phyloP scores from a whole-genome alignment of 2,113 vertebrate species.

The Psittacus erithacus region DNA sequence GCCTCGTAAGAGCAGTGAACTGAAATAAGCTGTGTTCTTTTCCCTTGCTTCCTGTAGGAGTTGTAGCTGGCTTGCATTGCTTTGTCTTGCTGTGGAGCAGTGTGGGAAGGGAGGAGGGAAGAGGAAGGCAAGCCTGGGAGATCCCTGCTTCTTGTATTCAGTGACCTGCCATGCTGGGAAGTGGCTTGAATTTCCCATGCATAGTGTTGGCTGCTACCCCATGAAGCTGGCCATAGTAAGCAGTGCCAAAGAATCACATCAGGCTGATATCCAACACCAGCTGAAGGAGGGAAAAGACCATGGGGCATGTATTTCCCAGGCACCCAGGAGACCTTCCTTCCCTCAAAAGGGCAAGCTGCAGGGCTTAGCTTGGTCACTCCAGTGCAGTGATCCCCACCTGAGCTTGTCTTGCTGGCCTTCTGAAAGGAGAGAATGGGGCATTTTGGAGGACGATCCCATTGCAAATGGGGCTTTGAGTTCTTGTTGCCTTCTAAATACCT shows the following conservation, averaged over 20 bases:
- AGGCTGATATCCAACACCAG: conserved; percentile 51
- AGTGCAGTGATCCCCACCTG: not conserved
- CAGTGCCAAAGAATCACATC: conserved; percentile 58
- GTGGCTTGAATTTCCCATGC: conserved; percentile 33
- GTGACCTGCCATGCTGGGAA: not conserved
- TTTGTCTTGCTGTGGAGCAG: not conserved
- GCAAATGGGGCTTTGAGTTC: not conserved
- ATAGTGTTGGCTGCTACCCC: not conserved
- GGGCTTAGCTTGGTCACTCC: not conserved
- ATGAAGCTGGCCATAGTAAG: not conserved
- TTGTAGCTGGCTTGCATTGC: not conserved
- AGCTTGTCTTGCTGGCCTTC: not conserved
- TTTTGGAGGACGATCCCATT: not conserved
- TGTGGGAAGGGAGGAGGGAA: conserved; percentile 24
- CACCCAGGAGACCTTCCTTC: not conserved
- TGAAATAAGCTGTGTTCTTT: not conserved
- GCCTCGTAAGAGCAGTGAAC: not conserved
- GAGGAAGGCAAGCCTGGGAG: not conserved
- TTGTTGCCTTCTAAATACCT: not conserved
- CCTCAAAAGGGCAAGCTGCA: not conserved
- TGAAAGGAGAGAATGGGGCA: not conserved
- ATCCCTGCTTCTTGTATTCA: not conserved
- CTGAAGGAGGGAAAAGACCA: not conserved
- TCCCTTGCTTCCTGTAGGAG: not conserved
- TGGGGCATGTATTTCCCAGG: not conserved